Evolutionary conservation across 1,140 invertebrate species (phyloP).

Genomic region (Calephelis nemesis): DNA sequence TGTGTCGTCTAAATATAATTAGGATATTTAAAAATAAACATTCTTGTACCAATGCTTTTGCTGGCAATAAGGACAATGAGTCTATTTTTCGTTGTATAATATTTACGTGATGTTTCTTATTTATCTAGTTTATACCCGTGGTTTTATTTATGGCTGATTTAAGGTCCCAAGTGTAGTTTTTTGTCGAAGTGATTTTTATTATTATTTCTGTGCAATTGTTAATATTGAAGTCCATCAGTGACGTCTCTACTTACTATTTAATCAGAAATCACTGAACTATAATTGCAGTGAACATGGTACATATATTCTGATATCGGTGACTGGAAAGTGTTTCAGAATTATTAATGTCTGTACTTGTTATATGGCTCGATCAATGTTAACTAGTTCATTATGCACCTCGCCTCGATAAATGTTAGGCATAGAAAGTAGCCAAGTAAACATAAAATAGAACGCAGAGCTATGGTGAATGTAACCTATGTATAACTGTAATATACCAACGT

Average conservation of each 20-base stretch:
- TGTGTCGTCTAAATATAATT: background rate
- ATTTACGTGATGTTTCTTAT: background rate
- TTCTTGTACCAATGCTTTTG: background rate
- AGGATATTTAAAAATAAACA: conserved; percentile 6
- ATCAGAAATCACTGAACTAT: too few relatives aligned
- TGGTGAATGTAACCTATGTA: conserved; percentile 26
- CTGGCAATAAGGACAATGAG: too few relatives aligned
- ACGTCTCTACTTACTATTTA: too few relatives aligned
- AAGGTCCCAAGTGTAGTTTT: too few relatives aligned
- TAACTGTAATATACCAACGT: conserved; percentile 25
- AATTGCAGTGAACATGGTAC: background rate
- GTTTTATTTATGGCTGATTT: background rate
- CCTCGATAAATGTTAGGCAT: conserved; percentile 24
- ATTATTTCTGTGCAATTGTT: background rate
- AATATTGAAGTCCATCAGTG: background rate
- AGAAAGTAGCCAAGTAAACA: conserved; percentile 25
- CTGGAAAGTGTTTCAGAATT: conserved; percentile 12
- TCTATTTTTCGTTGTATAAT: background rate
- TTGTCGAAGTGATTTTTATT: too few relatives aligned
- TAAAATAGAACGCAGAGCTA: conserved; percentile 20
- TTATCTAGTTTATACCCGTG: background rate
- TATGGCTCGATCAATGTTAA: conserved; percentile 21
- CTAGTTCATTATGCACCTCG: conserved; percentile 25
- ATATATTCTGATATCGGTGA: background rate
- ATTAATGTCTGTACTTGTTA: background rate